These are phyloP conservation scores for Temnopleurus reevesii DNA, from an alignment of 53 echinoderm and acorn worm genomes.

Conservation along the genomic window DNA sequence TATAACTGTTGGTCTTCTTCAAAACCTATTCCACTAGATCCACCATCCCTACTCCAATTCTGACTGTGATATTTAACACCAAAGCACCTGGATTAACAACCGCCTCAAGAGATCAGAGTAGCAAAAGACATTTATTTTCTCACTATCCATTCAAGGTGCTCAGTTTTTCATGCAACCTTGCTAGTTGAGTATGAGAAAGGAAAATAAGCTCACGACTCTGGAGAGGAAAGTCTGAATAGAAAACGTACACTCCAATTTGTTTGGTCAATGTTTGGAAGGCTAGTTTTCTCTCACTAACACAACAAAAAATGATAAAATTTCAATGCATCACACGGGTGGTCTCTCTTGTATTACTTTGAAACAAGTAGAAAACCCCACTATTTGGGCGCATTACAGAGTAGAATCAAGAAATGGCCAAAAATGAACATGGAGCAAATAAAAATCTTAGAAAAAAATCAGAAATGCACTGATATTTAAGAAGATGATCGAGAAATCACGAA, in stretches of 20 bases:
- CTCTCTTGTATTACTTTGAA: too few species aligned
- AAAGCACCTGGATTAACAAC: constrained; percentile 22
- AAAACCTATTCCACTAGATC: too few species aligned
- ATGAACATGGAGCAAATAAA: too few species aligned
- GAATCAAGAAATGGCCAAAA: too few species aligned
- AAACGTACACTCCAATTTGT: background rate
- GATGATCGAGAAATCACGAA: too few species aligned
- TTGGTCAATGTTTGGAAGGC: background rate
- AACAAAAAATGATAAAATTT: background rate
- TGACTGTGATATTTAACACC: background rate
- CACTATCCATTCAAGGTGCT: background rate
- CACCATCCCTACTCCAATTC: too few species aligned
- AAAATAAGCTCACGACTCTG: background rate
- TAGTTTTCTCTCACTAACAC: background rate
- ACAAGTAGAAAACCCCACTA: too few species aligned
- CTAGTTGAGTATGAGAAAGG: background rate
- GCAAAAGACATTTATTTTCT: constrained; percentile 2
- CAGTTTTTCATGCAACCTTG: background rate
- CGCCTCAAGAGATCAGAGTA: background rate
- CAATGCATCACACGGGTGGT: background rate
- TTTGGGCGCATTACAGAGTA: too few species aligned
- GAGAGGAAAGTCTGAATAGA: background rate
- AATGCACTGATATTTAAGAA: too few species aligned
- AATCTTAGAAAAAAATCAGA: too few species aligned
- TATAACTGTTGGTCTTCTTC: too few species aligned